Base-by-base conservation (phyloP, 2,888 invertebrate genomes). In the Macrosiphum euphorbiae region DNA sequence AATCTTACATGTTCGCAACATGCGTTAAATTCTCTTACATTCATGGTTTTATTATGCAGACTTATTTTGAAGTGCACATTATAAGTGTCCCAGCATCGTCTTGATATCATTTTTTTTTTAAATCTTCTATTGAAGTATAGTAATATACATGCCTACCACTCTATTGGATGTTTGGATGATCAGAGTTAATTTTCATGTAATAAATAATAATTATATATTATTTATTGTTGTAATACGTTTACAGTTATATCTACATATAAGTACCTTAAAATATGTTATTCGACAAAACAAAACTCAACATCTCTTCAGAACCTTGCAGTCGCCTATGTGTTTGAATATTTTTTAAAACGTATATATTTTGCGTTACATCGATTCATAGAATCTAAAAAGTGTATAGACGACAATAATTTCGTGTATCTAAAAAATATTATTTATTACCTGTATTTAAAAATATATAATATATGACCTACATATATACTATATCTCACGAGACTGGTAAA, bases 1-100 rank as follows among this genome's bases (percentile, higher is more conserved):
- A 35, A 78, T 7, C 78, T 47, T 44, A 20, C 24, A 7, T 28
- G 4, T 90, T 35, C 35, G 61, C 28, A 86, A 47, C 87, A 28
- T 44, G 61, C 61, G 50, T 87, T 87, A n/a, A 92, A 87, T 28
- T 92, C 87, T 61, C 50, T 67, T 26, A 16, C 61, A 24, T 16
- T 78, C 35, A 8, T 35, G 20, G 8, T 35, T 78, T 78, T 35
- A 78, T 20, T 8, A 35, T 78, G 2, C 20, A 78, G 35, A 78
- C 7, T 20, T 78, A 78, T 78, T 78, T 78, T 78, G 7, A 67
- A 67, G 16, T 16, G 7, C 35, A n/a, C 28, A 67, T n/a, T n/a
- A 13, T n/a, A 67, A 67, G 13, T 0, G 11, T 61, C 8, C 58
- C 26, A 61, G 0, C 28, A n/a, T n/a, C 20, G 2, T 35, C 35